Evolutionary conservation across 2,888 invertebrate species (phyloP), one percentile per base, ranked within the genome.

Genomic region (Cheilosia vulpina): DNA sequence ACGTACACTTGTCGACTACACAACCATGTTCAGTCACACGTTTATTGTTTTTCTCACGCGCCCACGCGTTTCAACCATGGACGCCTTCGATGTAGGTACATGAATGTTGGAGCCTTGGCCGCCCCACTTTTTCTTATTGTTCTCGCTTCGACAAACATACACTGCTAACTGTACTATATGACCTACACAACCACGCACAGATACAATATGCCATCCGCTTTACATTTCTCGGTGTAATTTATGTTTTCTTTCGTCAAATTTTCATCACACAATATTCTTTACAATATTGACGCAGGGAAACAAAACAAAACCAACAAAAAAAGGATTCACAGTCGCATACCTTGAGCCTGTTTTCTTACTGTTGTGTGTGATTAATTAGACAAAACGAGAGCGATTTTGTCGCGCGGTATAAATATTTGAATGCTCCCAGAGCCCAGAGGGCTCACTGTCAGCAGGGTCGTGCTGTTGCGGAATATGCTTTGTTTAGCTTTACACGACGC

Each of bases 331-430:
- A 58, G 43, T 53, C 52, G 57, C 58, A 78, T 58, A 69, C 78
- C 72, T 78, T 24, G 45, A 53, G 41, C 19, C 50, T 55, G 38
- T 68, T 50, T 72, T 71, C 52, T 58, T 69, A 38, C 13, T 53
- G 53, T 38, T 52, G 21, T 77, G 45, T 17, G 43, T 50, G 80
- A 84, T 84, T 84, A 84, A 80, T 84, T 84, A 84, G 80, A 80
- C 71, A 71, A 66, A 84, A 84, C 38, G 38, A 58, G 50, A 62
- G 65, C 76, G 72, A 71, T 84, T 75, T 84, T 71, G 71, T 76
- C 66, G 65, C 71, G 84, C 50, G 75, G 45, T 84, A 84, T 79
- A 79, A 79, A 84, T 84, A 84, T 80, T 75, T 84, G 71, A 84
- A 84, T 80, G 24, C 15, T 6, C 45, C 47, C 3, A 52, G 57